A percentile compares a stretch with the other conserved stretches of the same genome.
phyloP scores from a whole-genome alignment of 2,888 invertebrate species.

The Melanostoma scalare region DNA sequence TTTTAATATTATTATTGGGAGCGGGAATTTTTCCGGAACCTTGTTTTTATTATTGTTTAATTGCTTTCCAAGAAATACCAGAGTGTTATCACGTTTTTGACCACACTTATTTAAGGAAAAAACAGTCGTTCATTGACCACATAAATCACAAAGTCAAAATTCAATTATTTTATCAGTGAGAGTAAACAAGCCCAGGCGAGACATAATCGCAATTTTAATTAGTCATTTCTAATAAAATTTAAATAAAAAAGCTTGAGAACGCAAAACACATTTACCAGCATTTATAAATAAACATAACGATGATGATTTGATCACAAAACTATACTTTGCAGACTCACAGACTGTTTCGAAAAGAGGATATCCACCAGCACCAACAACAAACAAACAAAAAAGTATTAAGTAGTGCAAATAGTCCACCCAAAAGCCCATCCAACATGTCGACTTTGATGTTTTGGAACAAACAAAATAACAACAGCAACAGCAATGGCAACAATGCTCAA shows the following conservation, averaged over 20 bases:
- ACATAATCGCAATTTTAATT: background rate
- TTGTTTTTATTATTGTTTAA: constrained; percentile 13
- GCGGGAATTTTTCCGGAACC: constrained; percentile 34
- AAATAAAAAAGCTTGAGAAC: too few relatives aligned
- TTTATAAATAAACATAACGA: constrained; percentile 21
- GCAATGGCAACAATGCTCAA: constrained; percentile 80
- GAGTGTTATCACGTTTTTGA: constrained; percentile 31
- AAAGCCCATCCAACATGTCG: constrained; percentile 82
- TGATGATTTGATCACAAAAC: background rate
- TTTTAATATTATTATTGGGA: constrained; percentile 29
- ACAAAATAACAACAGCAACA: constrained; percentile 82
- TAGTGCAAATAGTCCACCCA: constrained; percentile 15
- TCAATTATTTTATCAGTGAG: constrained; percentile 26
- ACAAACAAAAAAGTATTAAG: constrained; percentile 38
- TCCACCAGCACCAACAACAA: constrained; percentile 15
- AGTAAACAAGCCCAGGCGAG: background rate
- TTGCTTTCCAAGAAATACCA: constrained; percentile 11
- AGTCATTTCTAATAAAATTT: background rate
- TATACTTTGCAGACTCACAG: constrained; percentile 39
- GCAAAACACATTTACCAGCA: too few relatives aligned
- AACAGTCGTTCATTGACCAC: constrained; percentile 65
- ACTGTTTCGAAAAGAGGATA: constrained; percentile 37
- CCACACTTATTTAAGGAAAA: constrained; percentile 27
- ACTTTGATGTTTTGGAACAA: constrained; percentile 87
- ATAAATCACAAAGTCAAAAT: constrained; percentile 21